Conservation (phyloP, 2,113 vertebrate genomes). For the Tretioscincus oriximinensis region DNA sequence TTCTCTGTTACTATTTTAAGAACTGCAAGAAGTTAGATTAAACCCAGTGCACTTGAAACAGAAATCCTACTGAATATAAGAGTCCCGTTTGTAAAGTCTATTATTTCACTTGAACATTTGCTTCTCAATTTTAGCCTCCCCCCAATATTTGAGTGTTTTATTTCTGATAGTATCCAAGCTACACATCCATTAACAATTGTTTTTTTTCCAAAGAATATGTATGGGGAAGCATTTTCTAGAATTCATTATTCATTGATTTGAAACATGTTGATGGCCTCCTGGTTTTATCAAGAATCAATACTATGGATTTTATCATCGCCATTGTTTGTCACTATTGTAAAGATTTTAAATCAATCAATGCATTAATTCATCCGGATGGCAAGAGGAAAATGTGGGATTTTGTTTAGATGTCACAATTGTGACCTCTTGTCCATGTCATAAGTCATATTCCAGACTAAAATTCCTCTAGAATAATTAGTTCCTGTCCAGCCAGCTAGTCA, state of each 20-base stretch:
- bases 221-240: neutral
- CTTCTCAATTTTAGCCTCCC: neutral
- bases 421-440: too few species aligned
- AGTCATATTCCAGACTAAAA: too few species aligned
- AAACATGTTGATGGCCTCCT: neutral
- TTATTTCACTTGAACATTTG: neutral
- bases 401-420: too few species aligned
- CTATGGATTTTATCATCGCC: neutral
- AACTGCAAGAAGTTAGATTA: slow-evolving; percentile 54
- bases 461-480: too few species aligned
- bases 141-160: neutral
- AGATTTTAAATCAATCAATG: neutral
- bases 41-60: slow-evolving; percentile 35
- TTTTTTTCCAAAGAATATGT: neutral
- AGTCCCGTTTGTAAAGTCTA: neutral
- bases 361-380: too few species aligned
- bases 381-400: too few species aligned
- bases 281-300: neutral
- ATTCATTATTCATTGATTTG: neutral
- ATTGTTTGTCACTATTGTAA: neutral
- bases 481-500: too few species aligned
- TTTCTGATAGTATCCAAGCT: neutral
- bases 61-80: slow-evolving; percentile 9
- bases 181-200: neutral
- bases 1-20: slow-evolving; percentile 60